Evolutionary conservation across 2,797 vertebrate species (phyloP).

Genomic region (Limosa lapponica): DNA sequence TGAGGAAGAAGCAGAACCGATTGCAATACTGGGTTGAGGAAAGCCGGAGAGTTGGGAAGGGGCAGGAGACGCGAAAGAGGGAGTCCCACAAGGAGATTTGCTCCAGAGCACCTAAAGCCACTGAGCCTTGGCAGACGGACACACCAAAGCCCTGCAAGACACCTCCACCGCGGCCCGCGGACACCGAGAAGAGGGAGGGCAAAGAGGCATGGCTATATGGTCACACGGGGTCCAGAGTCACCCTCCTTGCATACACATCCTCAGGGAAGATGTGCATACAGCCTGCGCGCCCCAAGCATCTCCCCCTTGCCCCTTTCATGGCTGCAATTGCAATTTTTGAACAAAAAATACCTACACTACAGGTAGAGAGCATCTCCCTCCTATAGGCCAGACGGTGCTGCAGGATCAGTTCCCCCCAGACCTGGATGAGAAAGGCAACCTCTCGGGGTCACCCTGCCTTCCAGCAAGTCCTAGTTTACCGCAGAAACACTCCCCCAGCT

Average conservation of each 20-base stretch:
- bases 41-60: background rate
- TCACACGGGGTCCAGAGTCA: background rate
- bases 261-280: background rate
- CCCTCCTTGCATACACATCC: background rate
- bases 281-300: background rate
- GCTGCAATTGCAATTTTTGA: background rate
- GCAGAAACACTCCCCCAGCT: constrained; percentile 14
- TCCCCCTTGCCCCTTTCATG: background rate
- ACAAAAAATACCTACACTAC: background rate
- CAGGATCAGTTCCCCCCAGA: background rate
- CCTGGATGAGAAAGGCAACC: background rate
- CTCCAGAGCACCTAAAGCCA: background rate
- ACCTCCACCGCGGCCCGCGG: fast-evolving
- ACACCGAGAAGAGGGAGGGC: fast-evolving
- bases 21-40: background rate
- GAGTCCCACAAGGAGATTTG: background rate
- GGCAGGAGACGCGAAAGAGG: background rate
- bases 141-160: background rate
- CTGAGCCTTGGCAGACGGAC: background rate
- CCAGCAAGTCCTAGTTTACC: background rate
- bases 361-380: background rate
- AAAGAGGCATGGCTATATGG: background rate
- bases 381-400: background rate
- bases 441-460: background rate
- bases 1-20: constrained; percentile 24